phyloP scores from a whole-genome alignment of 2,888 invertebrate species.

The Himalopsyche anomala region DNA sequence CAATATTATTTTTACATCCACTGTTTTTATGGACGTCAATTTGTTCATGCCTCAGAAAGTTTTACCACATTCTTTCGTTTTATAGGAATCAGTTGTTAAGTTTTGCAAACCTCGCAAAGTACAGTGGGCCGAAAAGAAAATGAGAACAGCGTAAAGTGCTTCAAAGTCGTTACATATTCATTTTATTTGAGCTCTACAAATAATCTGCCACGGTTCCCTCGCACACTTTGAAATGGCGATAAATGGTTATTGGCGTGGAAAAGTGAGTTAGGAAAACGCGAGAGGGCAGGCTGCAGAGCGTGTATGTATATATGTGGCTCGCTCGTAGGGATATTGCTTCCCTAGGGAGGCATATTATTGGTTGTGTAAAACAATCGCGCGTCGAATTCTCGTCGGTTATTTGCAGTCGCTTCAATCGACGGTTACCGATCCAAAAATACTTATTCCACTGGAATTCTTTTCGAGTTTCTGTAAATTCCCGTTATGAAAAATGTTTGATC shows the following conservation, averaged over 20 bases:
- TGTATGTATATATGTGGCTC: slow-evolving; percentile 53
- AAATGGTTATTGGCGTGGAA: slow-evolving; percentile 63
- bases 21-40: slow-evolving; percentile 26
- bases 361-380: slow-evolving; percentile 65
- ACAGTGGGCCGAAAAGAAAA: slow-evolving; percentile 26
- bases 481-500: slow-evolving; percentile 55
- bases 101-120: slow-evolving; percentile 26
- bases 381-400: slow-evolving; percentile 49
- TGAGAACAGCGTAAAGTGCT: slow-evolving; percentile 22
- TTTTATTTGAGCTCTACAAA: slow-evolving; percentile 41
- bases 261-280: slow-evolving; percentile 53
- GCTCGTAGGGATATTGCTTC: slow-evolving; percentile 55
- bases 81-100: slow-evolving; percentile 34
- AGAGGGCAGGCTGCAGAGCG: slow-evolving; percentile 8
- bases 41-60: slow-evolving; percentile 21
- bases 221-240: slow-evolving; percentile 57
- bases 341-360: slow-evolving; percentile 64
- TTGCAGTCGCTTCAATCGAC: slow-evolving; percentile 47
- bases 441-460: slow-evolving; percentile 46
- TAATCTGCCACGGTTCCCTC: slow-evolving; percentile 51
- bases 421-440: slow-evolving; percentile 38
- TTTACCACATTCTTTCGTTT: slow-evolving; percentile 16
- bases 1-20: slow-evolving; percentile 26
- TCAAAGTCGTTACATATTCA: slow-evolving; percentile 30
- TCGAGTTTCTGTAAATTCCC: slow-evolving; percentile 48